phyloP scores from a whole-genome alignment of 2,888 invertebrate genomes.

The Anthophora plumipes region DNA sequence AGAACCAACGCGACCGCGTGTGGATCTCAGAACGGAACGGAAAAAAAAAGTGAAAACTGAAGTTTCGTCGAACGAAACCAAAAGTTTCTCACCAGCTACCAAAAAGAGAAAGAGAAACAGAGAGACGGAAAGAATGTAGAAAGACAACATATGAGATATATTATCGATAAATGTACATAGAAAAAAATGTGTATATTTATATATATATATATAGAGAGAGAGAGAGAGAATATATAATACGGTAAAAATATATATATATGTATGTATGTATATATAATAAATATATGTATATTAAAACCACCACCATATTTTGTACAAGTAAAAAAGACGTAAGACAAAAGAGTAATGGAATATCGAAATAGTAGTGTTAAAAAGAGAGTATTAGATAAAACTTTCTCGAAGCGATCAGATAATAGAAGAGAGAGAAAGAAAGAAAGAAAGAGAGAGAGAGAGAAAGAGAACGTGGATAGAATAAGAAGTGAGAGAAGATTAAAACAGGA shows the following conservation, averaged over 20 bases:
- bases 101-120: conserved; percentile 48
- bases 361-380: conserved; percentile 15
- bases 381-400: background rate
- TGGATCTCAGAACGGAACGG: conserved; percentile 5
- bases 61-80: conserved; percentile 32
- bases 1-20: conserved; percentile 18
- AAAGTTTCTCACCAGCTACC: conserved; percentile 49
- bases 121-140: background rate
- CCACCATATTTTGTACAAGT: conserved; percentile 53
- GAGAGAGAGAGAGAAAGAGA: conserved; percentile 38
- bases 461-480: background rate
- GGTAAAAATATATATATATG: conserved; percentile 22
- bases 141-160: conserved; percentile 28
- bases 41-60: background rate
- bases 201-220: conserved; percentile 7
- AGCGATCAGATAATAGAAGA: conserved; percentile 6
- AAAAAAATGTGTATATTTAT: no score
- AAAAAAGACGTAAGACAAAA: conserved; percentile 55
- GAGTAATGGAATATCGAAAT: conserved; percentile 51
- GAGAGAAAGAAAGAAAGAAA: conserved; percentile 14
- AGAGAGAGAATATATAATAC: no score
- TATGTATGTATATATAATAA: conserved; percentile 13
- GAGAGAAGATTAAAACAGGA: conserved; percentile 58
- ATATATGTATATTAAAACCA: conserved; percentile 26
- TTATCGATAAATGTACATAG: conserved; percentile 37